A percentile compares a stretch with the other conserved stretches of the same genome.
Conservation (phyloP, 2,113 vertebrate species). For the Chlamydotis undulata region DNA sequence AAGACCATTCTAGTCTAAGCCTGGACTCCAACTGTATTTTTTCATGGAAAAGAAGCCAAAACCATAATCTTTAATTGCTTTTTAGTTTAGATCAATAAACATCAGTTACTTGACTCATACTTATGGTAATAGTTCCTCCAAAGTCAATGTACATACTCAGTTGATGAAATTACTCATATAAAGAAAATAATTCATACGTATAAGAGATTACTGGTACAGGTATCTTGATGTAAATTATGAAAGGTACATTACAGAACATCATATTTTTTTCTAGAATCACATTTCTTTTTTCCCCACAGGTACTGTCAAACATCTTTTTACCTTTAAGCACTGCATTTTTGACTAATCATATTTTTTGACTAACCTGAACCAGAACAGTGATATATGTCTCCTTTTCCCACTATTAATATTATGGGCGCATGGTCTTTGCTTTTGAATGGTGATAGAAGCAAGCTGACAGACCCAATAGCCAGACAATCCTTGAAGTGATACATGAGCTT, state of each 20-base stretch:
- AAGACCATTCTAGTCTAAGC: neutral
- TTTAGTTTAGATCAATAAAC: neutral
- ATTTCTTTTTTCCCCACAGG: neutral
- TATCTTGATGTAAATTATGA: neutral
- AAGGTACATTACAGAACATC: neutral
- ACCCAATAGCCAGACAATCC: conserved; percentile 43
- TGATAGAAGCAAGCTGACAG: conserved; percentile 44
- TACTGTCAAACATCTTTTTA: conserved; percentile 4
- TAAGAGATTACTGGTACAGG: neutral
- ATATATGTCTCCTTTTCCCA: neutral
- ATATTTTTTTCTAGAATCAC: conserved; percentile 1
- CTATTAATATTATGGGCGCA: conserved; percentile 14
- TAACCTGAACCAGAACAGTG: neutral
- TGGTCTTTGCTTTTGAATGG: neutral
- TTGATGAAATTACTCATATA: neutral
- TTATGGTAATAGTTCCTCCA: neutral
- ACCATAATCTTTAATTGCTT: neutral
- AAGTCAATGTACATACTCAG: neutral
- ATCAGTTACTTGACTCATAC: neutral
- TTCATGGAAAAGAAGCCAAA: neutral
- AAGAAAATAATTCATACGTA: neutral
- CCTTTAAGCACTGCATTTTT: neutral
- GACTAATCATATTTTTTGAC: neutral
- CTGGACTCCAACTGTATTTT: neutral
- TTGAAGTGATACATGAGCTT: conserved; percentile 48